phyloP scores from a whole-genome alignment of 2,888 invertebrate genomes.

The Dyspetes luteomarginatus region DNA sequence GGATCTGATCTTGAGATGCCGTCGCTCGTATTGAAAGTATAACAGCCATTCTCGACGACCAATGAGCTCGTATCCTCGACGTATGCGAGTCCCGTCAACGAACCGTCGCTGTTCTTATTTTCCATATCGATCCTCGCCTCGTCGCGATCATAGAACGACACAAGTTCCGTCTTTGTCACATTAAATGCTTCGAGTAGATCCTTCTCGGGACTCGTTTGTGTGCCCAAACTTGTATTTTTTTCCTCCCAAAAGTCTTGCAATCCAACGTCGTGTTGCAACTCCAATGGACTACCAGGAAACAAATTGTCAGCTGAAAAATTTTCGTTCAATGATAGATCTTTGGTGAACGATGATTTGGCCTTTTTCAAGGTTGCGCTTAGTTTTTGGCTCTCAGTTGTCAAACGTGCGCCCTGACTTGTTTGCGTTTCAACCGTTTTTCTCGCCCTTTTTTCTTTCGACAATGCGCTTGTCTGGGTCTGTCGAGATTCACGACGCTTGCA shows the following conservation, averaged over 20 bases:
- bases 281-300: conserved; percentile 78
- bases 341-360: conserved; percentile 48
- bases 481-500: conserved; percentile 74
- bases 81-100: conserved; percentile 71
- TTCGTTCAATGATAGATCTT: conserved; percentile 57
- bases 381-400: conserved; percentile 34
- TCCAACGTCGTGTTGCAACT: conserved; percentile 78
- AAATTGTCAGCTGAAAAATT: conserved; percentile 68
- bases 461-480: conserved; percentile 78
- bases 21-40: conserved; percentile 67
- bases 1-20: conserved; percentile 78
- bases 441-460: conserved; percentile 71
- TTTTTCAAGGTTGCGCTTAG: conserved; percentile 28
- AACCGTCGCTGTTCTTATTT: conserved; percentile 70
- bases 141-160: conserved; percentile 73
- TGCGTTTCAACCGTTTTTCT: conserved; percentile 79
- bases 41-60: conserved; percentile 63
- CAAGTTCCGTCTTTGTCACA: conserved; percentile 76
- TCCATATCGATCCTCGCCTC: conserved; percentile 66
- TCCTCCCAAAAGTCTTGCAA: conserved; percentile 81
- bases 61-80: conserved; percentile 66
- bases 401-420: conserved; percentile 68
- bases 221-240: conserved; percentile 79
- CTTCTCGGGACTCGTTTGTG: conserved; percentile 81
- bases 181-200: conserved; percentile 77